Conservation (phyloP, 2,797 vertebrate species). For the Fistularia tabacaria region DNA sequence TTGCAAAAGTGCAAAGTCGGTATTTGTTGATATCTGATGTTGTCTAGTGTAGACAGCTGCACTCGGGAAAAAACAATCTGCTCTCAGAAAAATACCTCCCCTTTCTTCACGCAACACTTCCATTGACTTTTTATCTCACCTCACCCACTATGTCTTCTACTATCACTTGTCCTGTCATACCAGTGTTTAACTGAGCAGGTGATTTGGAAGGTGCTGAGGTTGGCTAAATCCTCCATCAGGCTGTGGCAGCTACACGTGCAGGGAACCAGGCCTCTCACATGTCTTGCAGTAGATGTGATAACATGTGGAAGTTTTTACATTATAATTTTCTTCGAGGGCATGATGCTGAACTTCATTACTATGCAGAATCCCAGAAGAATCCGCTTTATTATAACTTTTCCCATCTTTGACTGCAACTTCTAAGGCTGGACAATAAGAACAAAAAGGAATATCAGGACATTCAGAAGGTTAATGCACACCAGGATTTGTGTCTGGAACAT, state of each 20-base stretch:
- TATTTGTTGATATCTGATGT: conserved; percentile 40
- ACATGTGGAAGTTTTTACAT: neutral
- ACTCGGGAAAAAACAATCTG: conserved; percentile 2
- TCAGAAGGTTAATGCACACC: too few species aligned
- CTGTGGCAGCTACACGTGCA: conserved; percentile 6
- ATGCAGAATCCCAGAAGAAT: too few species aligned
- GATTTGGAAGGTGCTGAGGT: conserved; percentile 19
- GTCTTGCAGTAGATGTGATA: conserved; percentile 14
- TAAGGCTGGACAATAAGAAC: too few species aligned
- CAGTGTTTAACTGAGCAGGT: conserved; percentile 21
- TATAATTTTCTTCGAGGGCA: conserved; percentile 10
- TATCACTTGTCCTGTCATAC: conserved; percentile 10
- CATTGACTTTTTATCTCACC: conserved; percentile 19
- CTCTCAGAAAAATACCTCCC: conserved; percentile 23
- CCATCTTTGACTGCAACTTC: too few species aligned
- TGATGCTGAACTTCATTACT: too few species aligned
- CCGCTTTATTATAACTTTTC: too few species aligned
- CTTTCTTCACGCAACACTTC: conserved; percentile 19
- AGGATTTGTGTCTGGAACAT: too few species aligned
- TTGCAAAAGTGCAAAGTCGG: conserved; percentile 25
- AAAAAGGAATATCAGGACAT: too few species aligned
- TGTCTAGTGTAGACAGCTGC: conserved; percentile 15
- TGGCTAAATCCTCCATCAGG: conserved; percentile 2
- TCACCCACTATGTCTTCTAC: conserved; percentile 11
- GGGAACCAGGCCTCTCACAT: conserved; percentile 5